A percentile compares a stretch with the other conserved stretches of the same genome.
Evolutionary conservation across 2,888 invertebrate genomes (phyloP).

Genomic region (Gibbula magus): DNA sequence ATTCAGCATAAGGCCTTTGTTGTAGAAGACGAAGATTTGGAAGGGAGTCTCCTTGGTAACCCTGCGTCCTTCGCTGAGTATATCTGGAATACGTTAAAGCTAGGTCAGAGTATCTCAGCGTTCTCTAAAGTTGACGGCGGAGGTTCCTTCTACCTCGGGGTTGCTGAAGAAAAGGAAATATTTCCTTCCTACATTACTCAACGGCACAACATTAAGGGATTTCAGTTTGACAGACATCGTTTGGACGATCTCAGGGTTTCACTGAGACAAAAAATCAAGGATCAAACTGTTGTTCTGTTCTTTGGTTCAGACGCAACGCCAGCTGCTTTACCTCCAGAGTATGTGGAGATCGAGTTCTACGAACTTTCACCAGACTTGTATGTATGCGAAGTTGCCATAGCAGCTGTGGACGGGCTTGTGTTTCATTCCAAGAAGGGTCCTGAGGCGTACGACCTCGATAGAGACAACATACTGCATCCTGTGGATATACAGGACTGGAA

Average conservation of each 20-base stretch:
- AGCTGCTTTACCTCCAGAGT: not conserved
- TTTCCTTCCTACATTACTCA: not conserved
- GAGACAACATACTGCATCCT: too few relatives aligned
- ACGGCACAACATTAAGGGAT: too few relatives aligned
- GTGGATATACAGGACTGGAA: too few relatives aligned
- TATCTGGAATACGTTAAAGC: not conserved
- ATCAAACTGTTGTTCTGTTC: not conserved
- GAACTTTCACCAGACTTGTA: not conserved
- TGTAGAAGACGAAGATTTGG: not conserved
- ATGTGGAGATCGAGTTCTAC: not conserved
- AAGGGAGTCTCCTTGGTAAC: too few relatives aligned
- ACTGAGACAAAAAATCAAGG: not conserved
- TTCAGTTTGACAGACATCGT: not conserved
- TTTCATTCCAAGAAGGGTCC: not conserved
- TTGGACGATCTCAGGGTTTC: not conserved
- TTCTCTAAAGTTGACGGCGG: not conserved
- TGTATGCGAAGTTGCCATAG: not conserved
- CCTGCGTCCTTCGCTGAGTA: not conserved
- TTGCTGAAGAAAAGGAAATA: not conserved
- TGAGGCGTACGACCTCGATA: constrained; percentile 2
- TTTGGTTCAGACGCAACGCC: not conserved
- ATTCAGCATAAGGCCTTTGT: not conserved
- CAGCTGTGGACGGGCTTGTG: not conserved
- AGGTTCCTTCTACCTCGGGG: not conserved
- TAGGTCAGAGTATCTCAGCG: not conserved